These are phyloP conservation scores for Melanotaenia parkinsoni DNA, from an alignment of 2,797 vertebrate species.

Conservation along the genomic window DNA sequence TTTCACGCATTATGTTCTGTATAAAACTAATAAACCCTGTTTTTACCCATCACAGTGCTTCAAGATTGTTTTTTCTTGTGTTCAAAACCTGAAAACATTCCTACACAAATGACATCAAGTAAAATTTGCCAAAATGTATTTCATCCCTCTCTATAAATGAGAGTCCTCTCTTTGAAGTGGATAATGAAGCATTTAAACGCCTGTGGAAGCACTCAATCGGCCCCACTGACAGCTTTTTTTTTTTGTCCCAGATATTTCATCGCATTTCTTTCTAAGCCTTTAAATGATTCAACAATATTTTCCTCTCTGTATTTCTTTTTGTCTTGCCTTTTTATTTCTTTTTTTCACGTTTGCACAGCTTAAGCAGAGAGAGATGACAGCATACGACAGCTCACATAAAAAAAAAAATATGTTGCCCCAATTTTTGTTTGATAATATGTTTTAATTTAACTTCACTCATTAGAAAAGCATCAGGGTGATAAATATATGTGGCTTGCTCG, in stretches of 20 bases:
- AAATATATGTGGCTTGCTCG: constrained; percentile 70
- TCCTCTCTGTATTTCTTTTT: constrained; percentile 40
- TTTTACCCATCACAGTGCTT: constrained; percentile 6
- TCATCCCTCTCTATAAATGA: constrained; percentile 49
- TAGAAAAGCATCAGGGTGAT: constrained; percentile 75
- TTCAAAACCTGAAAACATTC: constrained; percentile 23
- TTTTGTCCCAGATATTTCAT: constrained; percentile 80
- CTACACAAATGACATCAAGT: constrained; percentile 37
- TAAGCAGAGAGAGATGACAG: constrained; percentile 37
- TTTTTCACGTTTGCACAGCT: constrained; percentile 38
- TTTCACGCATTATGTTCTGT: constrained; percentile 14
- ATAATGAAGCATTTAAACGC: constrained; percentile 64
- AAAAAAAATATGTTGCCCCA: constrained; percentile 48
- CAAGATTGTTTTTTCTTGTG: constrained; percentile 24
- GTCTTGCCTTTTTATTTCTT: constrained; percentile 19
- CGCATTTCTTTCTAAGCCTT: constrained; percentile 58
- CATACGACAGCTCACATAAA: constrained; percentile 28
- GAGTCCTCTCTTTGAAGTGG: constrained; percentile 71
- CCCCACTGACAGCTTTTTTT: constrained; percentile 61
- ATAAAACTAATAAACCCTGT: constrained; percentile 20
- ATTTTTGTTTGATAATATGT: constrained; percentile 63
- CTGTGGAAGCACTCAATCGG: constrained; percentile 52
- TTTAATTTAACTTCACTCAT: constrained; percentile 79
- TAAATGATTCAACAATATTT: constrained; percentile 66
- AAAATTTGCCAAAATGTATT: constrained; percentile 62